Base-by-base conservation (phyloP, 2,888 invertebrate species). In the Digitonthophagus gazella region DNA sequence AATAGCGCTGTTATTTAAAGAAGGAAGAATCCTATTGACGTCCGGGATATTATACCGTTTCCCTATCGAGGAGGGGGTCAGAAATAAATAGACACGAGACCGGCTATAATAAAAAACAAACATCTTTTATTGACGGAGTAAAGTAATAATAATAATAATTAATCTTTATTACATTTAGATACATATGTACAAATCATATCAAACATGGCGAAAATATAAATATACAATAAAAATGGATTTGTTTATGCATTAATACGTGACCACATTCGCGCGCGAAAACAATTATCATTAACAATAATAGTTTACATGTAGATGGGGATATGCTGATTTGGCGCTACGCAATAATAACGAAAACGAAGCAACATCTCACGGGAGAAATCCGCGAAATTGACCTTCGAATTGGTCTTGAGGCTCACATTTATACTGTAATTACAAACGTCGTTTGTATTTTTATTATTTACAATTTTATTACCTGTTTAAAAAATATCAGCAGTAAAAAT, bases 121-220 rank as follows among this genome's bases (percentile, higher is more conserved):
- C 78, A 80, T 78, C 74, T 75, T 77, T 80, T 81, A 78, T 74
- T 77, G 20, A 61, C 18, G 61, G 20, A 44, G 11, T 44, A 44
- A 44, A 44, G 11, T 44, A n/a, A n/a, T n/a, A 79, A 80, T 78
- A 79, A 78, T 77, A 78, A 79, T 77, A 81, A 79, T 80, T 78
- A 78, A 79, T 77, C 76, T 78, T 75, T 76, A 77, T 79, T 79
- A 76, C 75, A 78, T 78, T 76, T 79, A 80, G 79, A 77, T 80
- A 80, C 79, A 80, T 81, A 81, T 81, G 78, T 81, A 81, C 80
- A 80, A 76, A 77, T 76, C 76, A 78, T 77, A 76, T 78, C 74
- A 78, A 78, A 78, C 78, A 79, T 80, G 79, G 80, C 80, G 78
- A 76, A 77, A 77, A 76, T 78, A 73, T 74, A 18, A 61, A 61